Conservation (phyloP, 2,113 vertebrate species). For the Spermophilus dauricus region DNA sequence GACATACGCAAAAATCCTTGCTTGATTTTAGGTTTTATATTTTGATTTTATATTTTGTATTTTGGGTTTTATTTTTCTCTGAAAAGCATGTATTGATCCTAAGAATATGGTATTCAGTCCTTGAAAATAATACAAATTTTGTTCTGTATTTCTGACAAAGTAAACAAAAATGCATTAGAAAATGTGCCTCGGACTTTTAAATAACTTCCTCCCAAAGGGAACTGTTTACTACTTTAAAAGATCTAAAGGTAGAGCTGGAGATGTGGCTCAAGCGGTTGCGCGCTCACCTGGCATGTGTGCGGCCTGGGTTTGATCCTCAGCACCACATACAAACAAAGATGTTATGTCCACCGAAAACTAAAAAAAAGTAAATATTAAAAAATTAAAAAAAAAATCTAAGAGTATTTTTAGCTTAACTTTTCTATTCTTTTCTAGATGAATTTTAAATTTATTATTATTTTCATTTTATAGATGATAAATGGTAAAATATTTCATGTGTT, state of each 20-base stretch:
- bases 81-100: constrained; percentile 4
- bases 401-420: constrained; percentile 28
- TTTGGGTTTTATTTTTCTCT: background rate
- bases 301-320: too few species aligned
- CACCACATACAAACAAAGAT: too few species aligned
- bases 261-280: too few species aligned
- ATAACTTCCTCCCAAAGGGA: background rate
- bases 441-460: constrained; percentile 56
- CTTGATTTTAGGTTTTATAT: background rate
- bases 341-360: background rate
- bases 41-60: background rate
- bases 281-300: too few species aligned
- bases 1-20: background rate
- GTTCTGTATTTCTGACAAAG: background rate
- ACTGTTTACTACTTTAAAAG: constrained; percentile 49
- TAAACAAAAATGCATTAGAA: constrained; percentile 10
- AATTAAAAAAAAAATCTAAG: background rate
- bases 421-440: background rate
- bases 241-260: background rate
- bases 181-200: constrained; percentile 25
- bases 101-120: background rate
- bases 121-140: constrained; percentile 51
- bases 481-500: background rate
- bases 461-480: background rate
- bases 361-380: too few species aligned